Conservation (phyloP, 30 jellyfish, hydroid and myxozoan genomes). For the Catostylus mosaicus region DNA sequence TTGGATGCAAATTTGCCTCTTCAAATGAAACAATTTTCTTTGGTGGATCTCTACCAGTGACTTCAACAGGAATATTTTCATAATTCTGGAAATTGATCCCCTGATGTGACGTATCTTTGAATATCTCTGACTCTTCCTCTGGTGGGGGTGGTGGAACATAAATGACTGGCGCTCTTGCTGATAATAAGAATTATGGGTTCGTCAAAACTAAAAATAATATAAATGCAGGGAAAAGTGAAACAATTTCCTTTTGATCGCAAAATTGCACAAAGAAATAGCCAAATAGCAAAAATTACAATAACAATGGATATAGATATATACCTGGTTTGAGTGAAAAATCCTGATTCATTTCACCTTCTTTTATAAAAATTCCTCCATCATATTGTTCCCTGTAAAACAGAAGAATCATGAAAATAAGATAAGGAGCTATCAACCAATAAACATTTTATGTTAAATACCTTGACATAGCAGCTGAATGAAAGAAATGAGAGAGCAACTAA, state of each 20-base stretch:
- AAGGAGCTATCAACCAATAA: no score
- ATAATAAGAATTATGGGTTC: no score
- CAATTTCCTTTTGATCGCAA: no score
- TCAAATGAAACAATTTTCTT: constrained; percentile 62
- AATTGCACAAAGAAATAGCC: no score
- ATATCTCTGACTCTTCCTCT: constrained; percentile 71
- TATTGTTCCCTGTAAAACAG: not conserved
- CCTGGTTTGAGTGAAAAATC: constrained; percentile 25
- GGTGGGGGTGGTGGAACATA: constrained; percentile 96
- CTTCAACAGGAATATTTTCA: constrained; percentile 83
- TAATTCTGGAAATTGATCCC: constrained; percentile 96
- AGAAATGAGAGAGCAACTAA: no score
- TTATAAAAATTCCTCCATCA: constrained; percentile 52
- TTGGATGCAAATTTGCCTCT: constrained; percentile 77
- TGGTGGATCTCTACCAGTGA: constrained; percentile 83
- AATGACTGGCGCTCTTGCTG: constrained; percentile 71
- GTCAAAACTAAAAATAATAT: no score
- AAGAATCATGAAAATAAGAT: no score
- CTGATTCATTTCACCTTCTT: constrained; percentile 37
- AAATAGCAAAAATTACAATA: no score
- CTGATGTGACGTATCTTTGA: constrained; percentile 69
- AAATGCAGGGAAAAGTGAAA: no score
- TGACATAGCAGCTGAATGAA: no score
- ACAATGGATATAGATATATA: not conserved
- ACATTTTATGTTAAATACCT: no score